Evolutionary conservation across 2,888 invertebrate species (phyloP).

Genomic region (Thereva nobilitata): DNA sequence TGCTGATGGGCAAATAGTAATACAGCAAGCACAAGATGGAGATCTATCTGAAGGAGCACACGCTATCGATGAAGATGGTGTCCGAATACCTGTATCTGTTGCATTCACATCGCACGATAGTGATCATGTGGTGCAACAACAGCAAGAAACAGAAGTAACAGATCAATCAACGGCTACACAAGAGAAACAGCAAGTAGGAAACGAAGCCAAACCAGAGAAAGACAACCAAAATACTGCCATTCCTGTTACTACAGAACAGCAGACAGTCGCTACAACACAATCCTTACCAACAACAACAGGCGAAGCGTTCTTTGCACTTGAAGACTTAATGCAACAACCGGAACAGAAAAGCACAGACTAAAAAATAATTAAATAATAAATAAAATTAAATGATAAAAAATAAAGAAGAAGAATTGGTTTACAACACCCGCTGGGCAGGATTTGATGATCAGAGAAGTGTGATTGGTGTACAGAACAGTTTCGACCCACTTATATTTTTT

Average conservation of each 20-base stretch:
- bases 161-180: constrained; percentile 48
- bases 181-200: constrained; percentile 39
- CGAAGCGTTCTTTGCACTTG: constrained; percentile 51
- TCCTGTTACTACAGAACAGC: constrained; percentile 43
- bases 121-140: constrained; percentile 49
- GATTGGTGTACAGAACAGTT: too few relatives aligned
- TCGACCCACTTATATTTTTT: too few relatives aligned
- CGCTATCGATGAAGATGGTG: constrained; percentile 58
- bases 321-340: constrained; percentile 51
- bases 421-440: too few relatives aligned
- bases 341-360: constrained; percentile 19
- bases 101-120: constrained; percentile 57
- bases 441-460: too few relatives aligned
- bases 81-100: constrained; percentile 58
- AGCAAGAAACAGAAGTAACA: constrained; percentile 48
- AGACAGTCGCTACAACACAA: constrained; percentile 46
- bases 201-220: constrained; percentile 16
- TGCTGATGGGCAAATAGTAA: constrained; percentile 58
- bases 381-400: neutral
- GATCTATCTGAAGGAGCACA: constrained; percentile 55
- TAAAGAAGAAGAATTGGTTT: too few relatives aligned
- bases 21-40: constrained; percentile 57
- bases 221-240: constrained; percentile 21
- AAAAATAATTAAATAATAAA: neutral
- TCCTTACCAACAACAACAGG: constrained; percentile 43